A percentile compares a stretch with the other conserved stretches of the same genome.
Conservation (phyloP, 2,888 invertebrate species). For the Ypsolopha scabrella region DNA sequence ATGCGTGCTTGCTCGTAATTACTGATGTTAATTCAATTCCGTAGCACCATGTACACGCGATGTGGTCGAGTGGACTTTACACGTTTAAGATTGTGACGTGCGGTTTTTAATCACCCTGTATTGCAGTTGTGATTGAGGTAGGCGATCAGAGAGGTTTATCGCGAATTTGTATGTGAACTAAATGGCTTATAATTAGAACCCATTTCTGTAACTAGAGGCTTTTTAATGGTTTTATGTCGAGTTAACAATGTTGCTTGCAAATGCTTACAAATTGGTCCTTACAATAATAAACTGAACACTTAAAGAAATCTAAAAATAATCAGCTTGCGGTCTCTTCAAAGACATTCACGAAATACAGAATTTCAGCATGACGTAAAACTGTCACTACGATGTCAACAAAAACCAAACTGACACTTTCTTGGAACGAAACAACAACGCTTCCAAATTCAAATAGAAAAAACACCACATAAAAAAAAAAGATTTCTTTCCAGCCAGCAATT, state of each 20-base stretch:
- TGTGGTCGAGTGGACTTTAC: conserved; percentile 3
- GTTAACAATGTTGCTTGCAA: too few species aligned
- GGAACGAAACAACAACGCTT: neutral
- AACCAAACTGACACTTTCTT: neutral
- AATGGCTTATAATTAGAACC: too few species aligned
- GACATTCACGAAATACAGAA: too few species aligned
- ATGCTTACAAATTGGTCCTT: too few species aligned
- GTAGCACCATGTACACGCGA: conserved; percentile 1
- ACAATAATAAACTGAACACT: too few species aligned
- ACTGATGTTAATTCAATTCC: conserved; percentile 8
- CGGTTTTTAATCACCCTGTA: conserved; percentile 1
- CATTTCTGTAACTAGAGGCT: too few species aligned
- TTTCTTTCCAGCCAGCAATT: neutral
- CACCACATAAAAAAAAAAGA: neutral
- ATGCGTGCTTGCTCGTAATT: conserved; percentile 6
- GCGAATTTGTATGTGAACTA: too few species aligned
- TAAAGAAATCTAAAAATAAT: too few species aligned
- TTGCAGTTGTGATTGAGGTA: neutral
- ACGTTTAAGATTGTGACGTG: conserved; percentile 2
- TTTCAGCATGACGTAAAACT: too few species aligned
- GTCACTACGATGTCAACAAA: too few species aligned
- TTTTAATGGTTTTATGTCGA: too few species aligned
- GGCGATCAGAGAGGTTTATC: neutral
- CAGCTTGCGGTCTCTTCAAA: too few species aligned
- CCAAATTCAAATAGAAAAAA: neutral